These are phyloP conservation scores for Drosophila tripunctata DNA, from an alignment of 2,888 invertebrate genomes.

Conservation along the genomic window DNA sequence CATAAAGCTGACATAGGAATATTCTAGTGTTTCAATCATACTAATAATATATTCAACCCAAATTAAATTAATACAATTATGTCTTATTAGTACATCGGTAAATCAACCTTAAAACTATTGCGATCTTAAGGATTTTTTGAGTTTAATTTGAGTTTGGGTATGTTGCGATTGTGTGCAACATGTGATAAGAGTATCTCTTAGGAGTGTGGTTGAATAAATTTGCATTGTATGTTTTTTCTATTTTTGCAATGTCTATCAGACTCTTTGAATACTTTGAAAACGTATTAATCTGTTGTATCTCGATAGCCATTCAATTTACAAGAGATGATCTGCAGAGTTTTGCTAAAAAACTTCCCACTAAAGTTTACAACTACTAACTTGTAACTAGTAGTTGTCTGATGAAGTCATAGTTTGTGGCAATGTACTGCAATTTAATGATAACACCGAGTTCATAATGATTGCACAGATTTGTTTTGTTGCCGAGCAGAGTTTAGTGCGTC, in stretches of 20 bases:
- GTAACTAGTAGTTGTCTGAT: neutral
- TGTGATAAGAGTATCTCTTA: neutral
- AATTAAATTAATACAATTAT: too few relatives aligned
- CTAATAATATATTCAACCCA: too few relatives aligned
- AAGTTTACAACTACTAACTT: neutral
- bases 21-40: too few relatives aligned
- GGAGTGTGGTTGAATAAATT: too few relatives aligned
- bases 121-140: too few relatives aligned
- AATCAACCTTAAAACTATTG: too few relatives aligned
- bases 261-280: constrained; percentile 1
- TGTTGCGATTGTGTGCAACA: too few relatives aligned
- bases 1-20: too few relatives aligned
- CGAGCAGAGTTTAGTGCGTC: constrained; percentile 67
- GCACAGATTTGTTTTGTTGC: constrained; percentile 13
- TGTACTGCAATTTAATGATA: constrained; percentile 14
- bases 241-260: neutral
- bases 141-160: too few relatives aligned
- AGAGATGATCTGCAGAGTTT: neutral
- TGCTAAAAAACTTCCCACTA: too few relatives aligned
- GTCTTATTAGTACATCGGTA: too few relatives aligned
- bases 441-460: constrained; percentile 18
- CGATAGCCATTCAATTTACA: neutral
- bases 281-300: neutral
- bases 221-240: neutral
- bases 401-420: neutral